Evolutionary conservation across 2,888 invertebrate genomes (phyloP), one percentile per base, ranked within the genome.

Genomic region (Scotopteryx bipunctaria): DNA sequence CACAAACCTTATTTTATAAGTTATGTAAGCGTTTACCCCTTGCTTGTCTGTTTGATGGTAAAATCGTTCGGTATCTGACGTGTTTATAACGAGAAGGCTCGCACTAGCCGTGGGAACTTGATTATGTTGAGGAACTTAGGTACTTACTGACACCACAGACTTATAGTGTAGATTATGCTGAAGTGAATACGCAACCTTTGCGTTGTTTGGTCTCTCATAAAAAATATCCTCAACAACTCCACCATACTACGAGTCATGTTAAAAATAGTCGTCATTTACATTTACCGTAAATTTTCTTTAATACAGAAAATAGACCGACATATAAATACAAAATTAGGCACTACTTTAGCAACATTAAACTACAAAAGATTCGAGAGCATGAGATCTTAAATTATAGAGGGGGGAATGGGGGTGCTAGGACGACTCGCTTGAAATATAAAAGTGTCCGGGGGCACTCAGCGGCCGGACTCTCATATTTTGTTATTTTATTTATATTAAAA

Each of bases 401-500:
- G 71, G 60, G 64, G 57, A 57, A 45, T 57, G 63, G 63, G 61
- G 63, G 66, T 57, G 62, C 55, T 49, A 55, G 50, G 58, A 55
- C 58, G 56, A 57, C 57, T 62, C 69, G 71, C 77, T 76, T 86
- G 81, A 83, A 86, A 85, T 87, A 87, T 86, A 87, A 87, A 87
- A 89, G 85, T 86, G 86, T 83, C 83, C 81, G 74, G 85, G 84
- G 87, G 86, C 86, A 86, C 89, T 86, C 88, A 80, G 78, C 87
- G 85, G 87, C 87, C 87, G 88, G 89, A 88, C 86, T 77, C 89
- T 90, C 90, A 90, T 90, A 90, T 90, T 90, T 90, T 90, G 89
- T 88, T 90, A 89, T 90, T 89, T 90, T 89, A 89, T 89, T 89
- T 89, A 86, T 89, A 90, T 90, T 88, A 89, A 90, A 90, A 90